Base-by-base conservation (phyloP, 2,113 vertebrate genomes). In the Elephantulus edwardii region DNA sequence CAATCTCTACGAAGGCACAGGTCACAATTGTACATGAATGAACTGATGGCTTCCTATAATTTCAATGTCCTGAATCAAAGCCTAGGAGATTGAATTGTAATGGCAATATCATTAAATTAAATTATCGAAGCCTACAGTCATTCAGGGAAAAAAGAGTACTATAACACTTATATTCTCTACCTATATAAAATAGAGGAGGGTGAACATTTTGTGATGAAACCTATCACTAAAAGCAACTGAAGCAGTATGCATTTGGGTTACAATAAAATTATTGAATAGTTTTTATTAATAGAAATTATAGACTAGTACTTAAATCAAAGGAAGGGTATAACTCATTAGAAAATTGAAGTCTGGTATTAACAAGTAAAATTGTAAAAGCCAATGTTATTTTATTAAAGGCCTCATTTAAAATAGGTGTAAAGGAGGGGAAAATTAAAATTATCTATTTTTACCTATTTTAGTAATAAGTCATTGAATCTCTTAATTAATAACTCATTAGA, bases 51-150 rank as follows among this genome's bases (percentile, higher is more conserved):
- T 68, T 85, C 14, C 56, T 92, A 54, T 30, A 90, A 56, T 93
- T 95, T 95, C 46, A 4, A 90, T 71, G 87, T 52, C 28, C 74
- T 85, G 66, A 94, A 93, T 96, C 62, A 95, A 91, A 96, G 64
- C 87, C 40, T 83, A 92, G 62, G 66, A 91, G 70, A 85, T 12
- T 90, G 75, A 89, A 2, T 0, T 22, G 54, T 54, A 95, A 93
- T n/a, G 80, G 28, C 91, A 95, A 85, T 54, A 90, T 62, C 1
- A 91, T 56, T 83, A 80, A 79, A 54, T 38, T 79, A 83, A 93
- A 90, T 68, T 74, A 54, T 17, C 54, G 44, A 90, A 88, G 64
- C 24, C 2, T 35, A 89, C 3, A 90, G 71, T 60, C 40, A 88
- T 80, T 87, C 52, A 40, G n/a, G 40, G 30, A 44, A 38, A 64